Evolutionary conservation across 2,888 invertebrate species (phyloP), one percentile per base, ranked within the genome.

Genomic region (Gymnoscelis rufifasciata): DNA sequence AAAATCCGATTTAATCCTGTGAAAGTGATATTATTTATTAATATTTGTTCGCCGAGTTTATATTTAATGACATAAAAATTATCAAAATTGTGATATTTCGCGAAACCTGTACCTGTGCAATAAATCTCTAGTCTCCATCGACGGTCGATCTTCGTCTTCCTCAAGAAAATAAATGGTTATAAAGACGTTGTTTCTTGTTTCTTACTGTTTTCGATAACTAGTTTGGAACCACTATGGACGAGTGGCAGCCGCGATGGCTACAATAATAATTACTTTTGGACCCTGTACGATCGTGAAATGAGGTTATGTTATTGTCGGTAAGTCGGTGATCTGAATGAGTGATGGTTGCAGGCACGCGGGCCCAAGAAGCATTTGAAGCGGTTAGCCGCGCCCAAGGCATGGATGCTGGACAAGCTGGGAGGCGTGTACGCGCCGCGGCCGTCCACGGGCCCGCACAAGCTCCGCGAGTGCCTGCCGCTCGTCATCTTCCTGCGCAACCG

Each of bases 351-450:
- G 98, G 97, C 96, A 89, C 95, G 99, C 89, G 99, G 99, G 86
- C 98, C 98, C 36, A 98, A 98, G 89, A 98, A 99, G 91, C 99
- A 99, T 90, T 92, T 99, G 92, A 99, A 99, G 94, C 97, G 99
- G 89, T 92, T 99, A 74, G 94, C 96, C 83, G 99, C 99, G 51
- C 99, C 99, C 7, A 98, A 98, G 90, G 97, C 99, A 95, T 99
- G 99, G 99, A 99, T 99, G 98, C 93, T 99, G 92, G 99, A 98
- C 91, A 99, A 99, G 90, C 90, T 99, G 70, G 97, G 97, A 59
- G 99, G 99, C 76, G 97, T 96, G 49, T 99, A 97, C 80, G 99
- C 99, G 62, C 99, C 99, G 56, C 94, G 98, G 71, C 99, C 99
- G 54, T 96, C 96, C 76, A 95, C 97, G 59, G 99, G 99, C 48